Percentiles rank a stretch among this genome's conserved stretches.
Evolutionary conservation across 2,797 vertebrate genomes (phyloP).

Genomic region (Peromyscus aztecus): DNA sequence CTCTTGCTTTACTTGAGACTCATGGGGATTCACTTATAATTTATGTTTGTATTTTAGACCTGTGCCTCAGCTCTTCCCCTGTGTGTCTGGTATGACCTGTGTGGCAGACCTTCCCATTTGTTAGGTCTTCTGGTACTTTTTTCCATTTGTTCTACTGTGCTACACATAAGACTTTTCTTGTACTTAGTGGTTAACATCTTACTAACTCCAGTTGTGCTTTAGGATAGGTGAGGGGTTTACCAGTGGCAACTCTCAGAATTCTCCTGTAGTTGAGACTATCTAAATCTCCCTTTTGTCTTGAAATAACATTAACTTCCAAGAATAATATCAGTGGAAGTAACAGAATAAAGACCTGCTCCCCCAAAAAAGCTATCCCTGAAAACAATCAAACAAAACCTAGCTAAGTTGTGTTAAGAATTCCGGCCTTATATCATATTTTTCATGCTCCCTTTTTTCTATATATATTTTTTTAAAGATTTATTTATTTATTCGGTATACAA

Average conservation of each 20-base stretch:
- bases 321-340: background rate
- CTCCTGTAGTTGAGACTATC: background rate
- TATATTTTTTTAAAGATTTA: background rate
- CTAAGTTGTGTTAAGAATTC: background rate
- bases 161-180: background rate
- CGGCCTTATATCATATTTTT: background rate
- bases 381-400: background rate
- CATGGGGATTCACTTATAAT: background rate
- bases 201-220: background rate
- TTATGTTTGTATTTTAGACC: background rate
- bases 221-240: background rate
- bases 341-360: background rate
- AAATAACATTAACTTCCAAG: background rate
- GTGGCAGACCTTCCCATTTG: background rate
- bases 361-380: background rate
- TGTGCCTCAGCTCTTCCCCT: background rate
- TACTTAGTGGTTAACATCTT: background rate
- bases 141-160: background rate
- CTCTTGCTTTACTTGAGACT: background rate
- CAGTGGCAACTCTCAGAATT: background rate
- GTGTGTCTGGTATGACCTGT: background rate
- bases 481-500: no score
- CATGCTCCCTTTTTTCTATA: background rate
- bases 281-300: slow-evolving; percentile 1
- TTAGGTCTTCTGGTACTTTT: background rate